Evolutionary conservation across 1,140 invertebrate genomes (phyloP).

Genomic region (Leptinotarsa defecta): DNA sequence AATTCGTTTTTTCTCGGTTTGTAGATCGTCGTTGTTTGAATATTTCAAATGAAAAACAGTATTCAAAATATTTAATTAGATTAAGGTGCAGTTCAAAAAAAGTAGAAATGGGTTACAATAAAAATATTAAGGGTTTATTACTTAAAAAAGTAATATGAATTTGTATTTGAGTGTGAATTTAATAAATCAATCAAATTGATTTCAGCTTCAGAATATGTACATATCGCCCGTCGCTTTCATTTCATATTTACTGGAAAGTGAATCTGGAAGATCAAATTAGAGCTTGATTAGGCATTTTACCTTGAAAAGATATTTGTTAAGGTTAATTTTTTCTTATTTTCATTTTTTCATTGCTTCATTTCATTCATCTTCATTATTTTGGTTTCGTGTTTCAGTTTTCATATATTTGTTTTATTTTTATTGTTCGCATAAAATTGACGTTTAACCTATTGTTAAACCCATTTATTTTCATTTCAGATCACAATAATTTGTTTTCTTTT

Average conservation of each 20-base stretch:
- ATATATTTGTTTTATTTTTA: too few species aligned
- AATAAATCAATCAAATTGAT: constrained; percentile 55
- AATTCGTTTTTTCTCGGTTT: constrained; percentile 60
- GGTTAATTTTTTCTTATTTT: too few species aligned
- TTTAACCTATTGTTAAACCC: too few species aligned
- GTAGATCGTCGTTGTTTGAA: constrained; percentile 62
- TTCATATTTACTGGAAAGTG: constrained; percentile 68
- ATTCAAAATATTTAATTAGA: constrained; percentile 57
- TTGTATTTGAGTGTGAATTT: constrained; percentile 60
- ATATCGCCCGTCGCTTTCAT: constrained; percentile 64
- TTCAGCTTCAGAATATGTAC: constrained; percentile 62
- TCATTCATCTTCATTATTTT: too few species aligned
- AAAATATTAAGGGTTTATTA: constrained; percentile 53
- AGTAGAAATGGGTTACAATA: constrained; percentile 61
- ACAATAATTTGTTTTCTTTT: too few species aligned
- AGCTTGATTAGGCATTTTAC: constrained; percentile 64
- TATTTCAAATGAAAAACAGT: constrained; percentile 60
- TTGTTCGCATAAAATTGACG: too few species aligned
- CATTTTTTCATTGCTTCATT: too few species aligned
- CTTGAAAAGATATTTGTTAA: constrained; percentile 58
- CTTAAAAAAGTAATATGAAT: constrained; percentile 55
- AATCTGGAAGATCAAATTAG: constrained; percentile 62
- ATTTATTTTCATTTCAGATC: too few species aligned
- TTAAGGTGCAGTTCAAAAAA: constrained; percentile 63
- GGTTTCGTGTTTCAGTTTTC: too few species aligned